Evolutionary conservation across 2,888 invertebrate genomes (phyloP).

Genomic region (Spodoptera littoralis): DNA sequence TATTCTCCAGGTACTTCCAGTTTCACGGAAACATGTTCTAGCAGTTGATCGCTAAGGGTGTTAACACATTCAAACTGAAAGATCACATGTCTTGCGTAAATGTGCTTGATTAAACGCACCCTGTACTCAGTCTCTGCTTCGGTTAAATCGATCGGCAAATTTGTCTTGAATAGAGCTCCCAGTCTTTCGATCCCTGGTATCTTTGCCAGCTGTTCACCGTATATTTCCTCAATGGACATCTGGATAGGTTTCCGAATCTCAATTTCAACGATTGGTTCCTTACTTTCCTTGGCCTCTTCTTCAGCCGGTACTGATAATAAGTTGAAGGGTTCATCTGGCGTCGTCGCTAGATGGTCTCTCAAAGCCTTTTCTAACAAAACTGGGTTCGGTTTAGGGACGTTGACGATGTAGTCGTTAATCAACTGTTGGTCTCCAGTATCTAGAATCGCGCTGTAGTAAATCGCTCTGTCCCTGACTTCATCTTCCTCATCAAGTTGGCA

Average conservation of each 20-base stretch:
- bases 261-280: slow-evolving; percentile 91
- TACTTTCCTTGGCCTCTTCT: slow-evolving; percentile 95
- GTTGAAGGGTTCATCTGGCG: slow-evolving; percentile 94
- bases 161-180: slow-evolving; percentile 96
- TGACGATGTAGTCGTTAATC: slow-evolving; percentile 93
- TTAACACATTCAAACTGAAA: slow-evolving; percentile 99
- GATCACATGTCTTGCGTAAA: slow-evolving; percentile 95
- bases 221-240: slow-evolving; percentile 96
- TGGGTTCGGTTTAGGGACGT: slow-evolving; percentile 94
- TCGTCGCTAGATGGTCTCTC: slow-evolving; percentile 93
- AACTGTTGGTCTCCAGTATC: slow-evolving; percentile 91
- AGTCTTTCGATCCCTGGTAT: slow-evolving; percentile 96
- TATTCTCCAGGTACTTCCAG: slow-evolving; percentile 95
- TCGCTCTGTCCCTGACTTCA: slow-evolving; percentile 99
- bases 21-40: slow-evolving; percentile 97
- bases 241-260: slow-evolving; percentile 95
- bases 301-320: slow-evolving; percentile 95
- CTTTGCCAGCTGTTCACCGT: slow-evolving; percentile 93
- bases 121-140: slow-evolving; percentile 99
- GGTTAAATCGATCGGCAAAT: slow-evolving; percentile 95
- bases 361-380: slow-evolving; percentile 96
- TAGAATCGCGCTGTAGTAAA: slow-evolving; percentile 97
- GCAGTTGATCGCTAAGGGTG: slow-evolving; percentile 97
- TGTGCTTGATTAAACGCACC: slow-evolving; percentile 97
- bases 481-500: slow-evolving; percentile 99